A percentile compares a stretch with the other conserved stretches of the same genome.
phyloP scores from a whole-genome alignment of 2,797 vertebrate species.

The Eidolon dupreanum region DNA sequence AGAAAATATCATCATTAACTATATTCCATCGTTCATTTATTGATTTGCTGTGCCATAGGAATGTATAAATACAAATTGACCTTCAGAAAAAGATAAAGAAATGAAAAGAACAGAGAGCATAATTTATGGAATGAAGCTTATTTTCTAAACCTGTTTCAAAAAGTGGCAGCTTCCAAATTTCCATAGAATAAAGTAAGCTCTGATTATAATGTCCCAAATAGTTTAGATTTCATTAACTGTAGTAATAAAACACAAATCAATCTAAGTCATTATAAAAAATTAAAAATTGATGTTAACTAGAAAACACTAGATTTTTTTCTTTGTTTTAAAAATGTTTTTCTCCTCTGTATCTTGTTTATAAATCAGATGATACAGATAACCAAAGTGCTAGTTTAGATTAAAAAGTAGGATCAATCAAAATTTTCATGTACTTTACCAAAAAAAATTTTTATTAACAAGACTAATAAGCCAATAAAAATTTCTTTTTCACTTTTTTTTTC shows the following conservation, averaged over 20 bases:
- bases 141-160: neutral
- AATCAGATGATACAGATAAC: neutral
- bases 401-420: neutral
- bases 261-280: neutral
- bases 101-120: neutral
- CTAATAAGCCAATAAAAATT: neutral
- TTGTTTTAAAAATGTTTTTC: neutral
- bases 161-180: neutral
- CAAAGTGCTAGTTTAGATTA: neutral
- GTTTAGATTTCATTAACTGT: neutral
- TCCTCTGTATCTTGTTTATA: neutral
- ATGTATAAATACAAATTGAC: neutral
- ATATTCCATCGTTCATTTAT: neutral
- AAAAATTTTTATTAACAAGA: neutral
- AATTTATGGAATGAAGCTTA: neutral
- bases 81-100: neutral
- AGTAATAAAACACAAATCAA: neutral
- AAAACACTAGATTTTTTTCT: neutral
- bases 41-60: neutral
- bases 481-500: neutral
- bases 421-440: neutral
- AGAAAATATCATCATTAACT: neutral
- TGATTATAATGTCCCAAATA: neutral
- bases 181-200: neutral
- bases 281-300: neutral